Conservation (phyloP, 2,888 invertebrate species). For the Tenthredo mesomela region DNA sequence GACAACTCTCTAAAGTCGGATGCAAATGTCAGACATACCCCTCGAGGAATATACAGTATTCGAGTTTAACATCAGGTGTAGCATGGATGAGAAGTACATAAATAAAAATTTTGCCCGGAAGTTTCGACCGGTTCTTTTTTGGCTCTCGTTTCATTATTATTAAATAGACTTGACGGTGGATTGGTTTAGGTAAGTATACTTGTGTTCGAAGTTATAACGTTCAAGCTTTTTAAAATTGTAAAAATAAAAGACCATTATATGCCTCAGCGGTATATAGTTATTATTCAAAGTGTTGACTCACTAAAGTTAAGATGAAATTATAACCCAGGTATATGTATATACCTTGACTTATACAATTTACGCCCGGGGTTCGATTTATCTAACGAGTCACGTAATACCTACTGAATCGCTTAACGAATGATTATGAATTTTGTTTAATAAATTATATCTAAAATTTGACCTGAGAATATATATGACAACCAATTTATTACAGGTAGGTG, state of each 20-base stretch:
- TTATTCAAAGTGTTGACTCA: too few relatives aligned
- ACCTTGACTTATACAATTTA: too few relatives aligned
- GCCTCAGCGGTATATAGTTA: too few relatives aligned
- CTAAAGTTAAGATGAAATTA: too few relatives aligned
- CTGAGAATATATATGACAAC: neutral
- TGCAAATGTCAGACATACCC: neutral
- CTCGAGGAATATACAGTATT: neutral
- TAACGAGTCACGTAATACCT: too few relatives aligned
- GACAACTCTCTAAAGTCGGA: constrained; percentile 5
- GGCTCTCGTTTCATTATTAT: neutral
- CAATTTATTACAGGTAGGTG: too few relatives aligned
- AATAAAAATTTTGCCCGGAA: neutral
- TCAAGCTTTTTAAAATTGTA: neutral
- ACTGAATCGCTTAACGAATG: too few relatives aligned
- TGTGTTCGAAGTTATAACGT: neutral
- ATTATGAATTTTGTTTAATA: too few relatives aligned
- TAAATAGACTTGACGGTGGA: neutral
- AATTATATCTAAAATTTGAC: neutral
- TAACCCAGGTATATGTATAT: too few relatives aligned
- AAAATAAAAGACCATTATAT: neutral
- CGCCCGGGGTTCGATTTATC: too few relatives aligned
- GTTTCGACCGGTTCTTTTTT: neutral
- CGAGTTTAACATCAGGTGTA: neutral
- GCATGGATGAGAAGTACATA: neutral
- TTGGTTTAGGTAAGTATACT: neutral